These are phyloP conservation scores for Cylloceria caligata DNA, from an alignment of 2,888 invertebrate genomes.

Conservation along the genomic window DNA sequence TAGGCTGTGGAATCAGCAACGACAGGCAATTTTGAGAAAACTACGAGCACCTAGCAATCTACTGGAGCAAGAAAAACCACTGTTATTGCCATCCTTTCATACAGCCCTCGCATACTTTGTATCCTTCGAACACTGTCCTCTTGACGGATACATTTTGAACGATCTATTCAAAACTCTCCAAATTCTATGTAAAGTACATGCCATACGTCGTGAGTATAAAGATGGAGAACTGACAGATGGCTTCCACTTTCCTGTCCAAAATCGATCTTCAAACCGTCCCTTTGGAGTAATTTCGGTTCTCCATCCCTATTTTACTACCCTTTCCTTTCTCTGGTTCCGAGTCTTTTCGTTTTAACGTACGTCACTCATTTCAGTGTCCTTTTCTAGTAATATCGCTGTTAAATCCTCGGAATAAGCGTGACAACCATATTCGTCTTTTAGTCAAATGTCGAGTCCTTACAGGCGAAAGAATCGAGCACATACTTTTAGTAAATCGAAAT, in stretches of 20 bases:
- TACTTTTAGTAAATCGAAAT: too few relatives aligned
- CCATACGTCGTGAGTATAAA: conserved; percentile 18
- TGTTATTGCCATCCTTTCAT: conserved; percentile 22
- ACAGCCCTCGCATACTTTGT: conserved; percentile 24
- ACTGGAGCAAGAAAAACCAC: conserved; percentile 41
- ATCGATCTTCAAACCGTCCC: conserved; percentile 65
- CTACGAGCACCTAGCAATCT: conserved; percentile 30
- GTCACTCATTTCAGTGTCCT: conserved; percentile 12
- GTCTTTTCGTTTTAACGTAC: background rate
- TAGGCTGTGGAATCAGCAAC: conserved; percentile 1
- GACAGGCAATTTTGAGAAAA: conserved; percentile 5
- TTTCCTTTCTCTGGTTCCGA: conserved; percentile 25
- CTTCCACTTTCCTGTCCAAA: conserved; percentile 56
- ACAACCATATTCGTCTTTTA: too few relatives aligned
- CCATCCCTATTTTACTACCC: conserved; percentile 38
- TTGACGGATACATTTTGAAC: conserved; percentile 70
- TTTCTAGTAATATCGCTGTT: background rate
- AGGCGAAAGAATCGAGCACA: too few relatives aligned
- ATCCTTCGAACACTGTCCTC: conserved; percentile 59
- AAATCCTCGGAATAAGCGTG: background rate
- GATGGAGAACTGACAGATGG: conserved; percentile 66
- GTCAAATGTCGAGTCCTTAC: too few relatives aligned
- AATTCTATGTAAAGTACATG: conserved; percentile 26
- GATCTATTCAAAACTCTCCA: conserved; percentile 57
- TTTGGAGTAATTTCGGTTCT: conserved; percentile 59